A percentile compares a stretch with the other conserved stretches of the same genome.
Evolutionary conservation across 2,797 vertebrate genomes (phyloP).

Genomic region (Gephyroberyx darwinii): DNA sequence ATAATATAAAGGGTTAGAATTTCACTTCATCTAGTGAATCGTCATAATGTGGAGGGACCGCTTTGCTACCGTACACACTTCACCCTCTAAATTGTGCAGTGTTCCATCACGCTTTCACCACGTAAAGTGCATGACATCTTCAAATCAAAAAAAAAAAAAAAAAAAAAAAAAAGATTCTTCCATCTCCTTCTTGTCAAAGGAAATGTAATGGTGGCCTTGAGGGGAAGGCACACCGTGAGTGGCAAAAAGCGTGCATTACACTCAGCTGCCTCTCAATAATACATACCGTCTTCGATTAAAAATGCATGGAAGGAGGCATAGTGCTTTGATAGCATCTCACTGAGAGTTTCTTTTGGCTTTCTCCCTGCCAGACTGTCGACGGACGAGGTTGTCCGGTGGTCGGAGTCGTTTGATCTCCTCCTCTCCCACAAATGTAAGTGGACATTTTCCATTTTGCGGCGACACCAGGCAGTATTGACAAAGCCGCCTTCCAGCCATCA

Average conservation of each 20-base stretch:
- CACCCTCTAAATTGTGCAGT: neutral
- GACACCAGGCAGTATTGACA: neutral
- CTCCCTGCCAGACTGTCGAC: constrained; percentile 85
- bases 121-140: neutral
- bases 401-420: constrained; percentile 93
- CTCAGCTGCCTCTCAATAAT: constrained; percentile 29
- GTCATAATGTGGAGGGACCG: no score
- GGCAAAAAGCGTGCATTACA: constrained; percentile 33
- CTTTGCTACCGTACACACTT: neutral
- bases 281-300: constrained; percentile 39
- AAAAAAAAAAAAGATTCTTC: neutral
- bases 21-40: no score
- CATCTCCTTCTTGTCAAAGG: neutral
- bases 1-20: no score
- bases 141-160: neutral
- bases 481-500: neutral
- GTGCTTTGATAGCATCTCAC: constrained; percentile 13
- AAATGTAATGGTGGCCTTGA: constrained; percentile 8
- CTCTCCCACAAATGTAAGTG: constrained; percentile 94
- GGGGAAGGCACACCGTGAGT: constrained; percentile 1
- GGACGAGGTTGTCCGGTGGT: constrained; percentile 93
- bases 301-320: constrained; percentile 31
- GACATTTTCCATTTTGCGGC: constrained; percentile 5
- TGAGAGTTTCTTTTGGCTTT: constrained; percentile 33
- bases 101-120: neutral